Percentiles rank a stretch among this genome's conserved stretches.
Evolutionary conservation across 2,797 vertebrate genomes (phyloP).

Genomic region (Podarcis siculus): DNA sequence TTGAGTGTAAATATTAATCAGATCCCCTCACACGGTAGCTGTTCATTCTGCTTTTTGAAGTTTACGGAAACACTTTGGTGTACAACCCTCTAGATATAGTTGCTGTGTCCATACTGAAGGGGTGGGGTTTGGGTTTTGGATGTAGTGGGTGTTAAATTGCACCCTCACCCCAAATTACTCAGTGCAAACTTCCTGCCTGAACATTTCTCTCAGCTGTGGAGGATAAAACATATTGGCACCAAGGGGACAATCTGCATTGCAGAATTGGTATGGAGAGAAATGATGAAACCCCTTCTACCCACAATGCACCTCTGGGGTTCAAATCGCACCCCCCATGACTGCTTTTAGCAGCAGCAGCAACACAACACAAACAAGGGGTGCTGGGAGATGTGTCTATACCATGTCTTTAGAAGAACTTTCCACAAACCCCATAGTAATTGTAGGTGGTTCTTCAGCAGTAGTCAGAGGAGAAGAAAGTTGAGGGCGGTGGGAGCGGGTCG

Average conservation of each 20-base stretch:
- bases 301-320: neutral
- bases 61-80: neutral
- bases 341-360: neutral
- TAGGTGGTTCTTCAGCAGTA: neutral
- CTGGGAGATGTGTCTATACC: neutral
- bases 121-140: neutral
- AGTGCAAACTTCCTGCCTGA: neutral
- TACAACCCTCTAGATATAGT: neutral
- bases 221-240: neutral
- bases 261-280: neutral
- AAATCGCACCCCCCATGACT: neutral
- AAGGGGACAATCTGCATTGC: neutral
- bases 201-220: neutral
- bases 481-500: no score
- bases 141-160: neutral
- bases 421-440: neutral
- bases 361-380: neutral
- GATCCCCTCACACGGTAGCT: neutral
- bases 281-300: neutral
- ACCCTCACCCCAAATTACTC: neutral
- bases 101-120: neutral
- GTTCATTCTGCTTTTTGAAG: neutral
- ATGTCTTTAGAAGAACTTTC: neutral
- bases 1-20: constrained; percentile 32
- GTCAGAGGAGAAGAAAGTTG: no score